Base-by-base conservation (phyloP, 2,797 vertebrate genomes). In the Enteromius viviparus region DNA sequence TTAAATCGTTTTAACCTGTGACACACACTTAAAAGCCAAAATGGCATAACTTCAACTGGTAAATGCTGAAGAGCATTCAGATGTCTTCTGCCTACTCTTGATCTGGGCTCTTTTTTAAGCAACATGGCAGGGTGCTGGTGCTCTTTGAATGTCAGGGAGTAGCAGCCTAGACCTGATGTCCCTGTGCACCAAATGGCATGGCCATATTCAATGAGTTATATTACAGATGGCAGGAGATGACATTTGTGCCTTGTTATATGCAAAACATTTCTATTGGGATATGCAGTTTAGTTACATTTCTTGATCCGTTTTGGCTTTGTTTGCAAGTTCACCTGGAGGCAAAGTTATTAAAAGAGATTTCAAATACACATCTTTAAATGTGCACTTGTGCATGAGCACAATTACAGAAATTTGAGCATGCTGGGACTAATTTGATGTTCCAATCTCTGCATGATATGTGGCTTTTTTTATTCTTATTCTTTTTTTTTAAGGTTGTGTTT, bases 81-180 rank as follows among this genome's bases (percentile, higher is more conserved):
- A 78, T 65, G 78, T 78, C 37, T 85, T 45, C 70, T 55, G 55
- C 81, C 80, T 78, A 76, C 82, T 87, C 78, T 89, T 89, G 85
- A 90, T 88, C 85, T 88, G 74, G 23, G 68, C 66, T 87, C 77
- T 83, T 87, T 86, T 81, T 85, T 83, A 87, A 85, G 81, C 88
- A 49, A 69, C 78, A 49, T 86, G 85, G 81, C 85, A 82, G 87
- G 78, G 79, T 66, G 82, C 66, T 62, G 80, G 78, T 88, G 89
- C 82, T 85, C 85, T 88, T 90, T 90, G 86, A 90, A 90, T 90
- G 89, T 89, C 85, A 90, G 71, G 76, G 84, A 85, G 75, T 58
- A 68, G 70, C 68, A 76, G 76, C 72, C 55, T 81, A 76, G 83
- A 81, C 76, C 72, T 65, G 66, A 53, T 71, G 58, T 29, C 71